These are phyloP conservation scores for Lagocephalus sceleratus DNA, from an alignment of 2,797 vertebrate genomes.

Conservation along the genomic window DNA sequence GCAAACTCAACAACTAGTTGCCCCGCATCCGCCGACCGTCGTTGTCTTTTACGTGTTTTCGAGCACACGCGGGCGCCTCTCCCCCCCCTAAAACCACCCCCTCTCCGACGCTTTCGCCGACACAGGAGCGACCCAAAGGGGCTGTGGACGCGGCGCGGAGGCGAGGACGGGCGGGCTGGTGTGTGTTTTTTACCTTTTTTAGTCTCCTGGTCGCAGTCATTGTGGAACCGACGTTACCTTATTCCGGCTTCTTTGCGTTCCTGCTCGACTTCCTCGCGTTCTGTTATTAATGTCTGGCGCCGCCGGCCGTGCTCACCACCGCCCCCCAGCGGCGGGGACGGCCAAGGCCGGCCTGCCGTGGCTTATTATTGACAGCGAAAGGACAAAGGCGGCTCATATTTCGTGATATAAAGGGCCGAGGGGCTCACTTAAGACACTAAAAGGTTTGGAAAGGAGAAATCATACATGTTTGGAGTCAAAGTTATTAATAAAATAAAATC, in stretches of 20 bases:
- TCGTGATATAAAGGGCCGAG: too few species aligned
- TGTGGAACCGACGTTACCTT: conserved; percentile 32
- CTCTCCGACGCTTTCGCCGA: too few species aligned
- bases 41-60: conserved; percentile 37
- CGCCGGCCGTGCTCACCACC: accelerated
- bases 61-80: conserved; percentile 4
- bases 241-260: conserved; percentile 52
- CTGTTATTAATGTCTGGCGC: neutral
- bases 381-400: too few species aligned
- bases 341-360: neutral
- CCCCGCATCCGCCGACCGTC: conserved; percentile 24
- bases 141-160: too few species aligned
- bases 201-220: conserved; percentile 57
- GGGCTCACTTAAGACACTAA: too few species aligned
- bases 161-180: accelerated
- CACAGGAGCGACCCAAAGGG: too few species aligned
- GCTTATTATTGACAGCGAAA: neutral
- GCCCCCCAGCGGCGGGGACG: conserved; percentile 16
- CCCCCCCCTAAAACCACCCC: too few species aligned
- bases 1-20: conserved; percentile 26
- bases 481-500: neutral
- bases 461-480: neutral
- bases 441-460: too few species aligned
- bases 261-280: conserved; percentile 26
- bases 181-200: conserved; percentile 47